Base-by-base conservation (phyloP, 2,113 vertebrate species). In the Marmota monax region DNA sequence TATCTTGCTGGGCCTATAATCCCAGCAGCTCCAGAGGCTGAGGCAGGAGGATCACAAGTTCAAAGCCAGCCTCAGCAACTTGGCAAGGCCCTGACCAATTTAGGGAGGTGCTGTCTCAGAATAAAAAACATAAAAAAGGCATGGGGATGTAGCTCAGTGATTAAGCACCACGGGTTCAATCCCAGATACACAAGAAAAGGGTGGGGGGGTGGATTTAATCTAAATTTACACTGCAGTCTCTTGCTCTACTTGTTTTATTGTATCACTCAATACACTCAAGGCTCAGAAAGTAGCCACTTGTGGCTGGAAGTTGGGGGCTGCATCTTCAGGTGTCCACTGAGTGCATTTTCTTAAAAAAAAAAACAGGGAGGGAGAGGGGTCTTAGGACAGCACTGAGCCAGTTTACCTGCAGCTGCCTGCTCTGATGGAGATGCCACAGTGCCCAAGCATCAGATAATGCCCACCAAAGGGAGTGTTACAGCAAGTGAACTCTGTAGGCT, bases 291-390 rank as follows among this genome's bases (percentile, higher is more conserved):
- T 5, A 70, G 70, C 56, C 12, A 5, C 13, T 3, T 51, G 48
- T 25, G 65, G 51, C 27, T 37, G 34, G 53, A 74, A 58, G 37
- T 45, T 37, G 14, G 25, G 10, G 39, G 23, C n/a, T 16, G 3
- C 32, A 23, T 8, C 53, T n/a, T 73, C 20, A 4, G 25, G 39
- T 2, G 1, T 32, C 22, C 1, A 0, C 23, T 4, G 5, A 11
- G 34, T 58, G 12, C 16, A 27, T 63, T 79, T 53, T 74, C 56
- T 45, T 7, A 69, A 27, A 56, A 51, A 45, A 45, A 45, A 45
- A 45, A 45, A 9, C 7, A 45, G 45, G 45, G 45, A 8, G 45
- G n/a, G 6, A 17, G 16, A 29, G 10, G 78, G 34, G 4, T 80
- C 27, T 69, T 11, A 17, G 65, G 7, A 48, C 10, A 32, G 51